These are phyloP conservation scores for Ceuthmochares aereus DNA, from an alignment of 2,113 vertebrate genomes.

Conservation along the genomic window DNA sequence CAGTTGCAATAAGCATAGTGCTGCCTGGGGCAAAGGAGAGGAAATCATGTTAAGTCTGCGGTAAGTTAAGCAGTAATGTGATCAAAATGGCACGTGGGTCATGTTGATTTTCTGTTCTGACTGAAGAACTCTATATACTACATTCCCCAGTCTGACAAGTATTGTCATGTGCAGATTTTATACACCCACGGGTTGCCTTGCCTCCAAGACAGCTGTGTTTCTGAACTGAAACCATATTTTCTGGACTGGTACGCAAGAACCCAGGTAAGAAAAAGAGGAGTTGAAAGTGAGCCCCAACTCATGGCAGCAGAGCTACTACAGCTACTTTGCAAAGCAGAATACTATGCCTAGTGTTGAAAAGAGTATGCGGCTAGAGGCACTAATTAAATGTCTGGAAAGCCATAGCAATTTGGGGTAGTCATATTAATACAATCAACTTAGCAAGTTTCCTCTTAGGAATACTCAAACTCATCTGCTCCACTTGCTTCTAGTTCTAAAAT, in stretches of 20 bases:
- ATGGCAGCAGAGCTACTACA: rapidly evolving
- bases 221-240: neutral
- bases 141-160: neutral
- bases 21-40: neutral
- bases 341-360: neutral
- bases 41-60: neutral
- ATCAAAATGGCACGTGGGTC: neutral
- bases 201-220: neutral
- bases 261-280: neutral
- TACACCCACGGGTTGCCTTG: neutral
- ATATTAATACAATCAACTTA: neutral
- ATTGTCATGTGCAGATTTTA: neutral
- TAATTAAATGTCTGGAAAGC: neutral
- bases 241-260: neutral
- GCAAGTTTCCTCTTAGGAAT: neutral
- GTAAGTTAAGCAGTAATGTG: neutral
- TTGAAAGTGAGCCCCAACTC: neutral
- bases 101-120: neutral
- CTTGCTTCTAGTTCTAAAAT: neutral
- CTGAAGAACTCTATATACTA: neutral
- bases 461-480: neutral
- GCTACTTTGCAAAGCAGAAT: neutral
- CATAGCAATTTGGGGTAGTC: neutral
- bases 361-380: neutral
- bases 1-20: neutral